Percentiles rank a stretch among this genome's conserved stretches.
Evolutionary conservation across 1,140 invertebrate genomes (phyloP).

Genomic region (Oncopeltus fasciatus): DNA sequence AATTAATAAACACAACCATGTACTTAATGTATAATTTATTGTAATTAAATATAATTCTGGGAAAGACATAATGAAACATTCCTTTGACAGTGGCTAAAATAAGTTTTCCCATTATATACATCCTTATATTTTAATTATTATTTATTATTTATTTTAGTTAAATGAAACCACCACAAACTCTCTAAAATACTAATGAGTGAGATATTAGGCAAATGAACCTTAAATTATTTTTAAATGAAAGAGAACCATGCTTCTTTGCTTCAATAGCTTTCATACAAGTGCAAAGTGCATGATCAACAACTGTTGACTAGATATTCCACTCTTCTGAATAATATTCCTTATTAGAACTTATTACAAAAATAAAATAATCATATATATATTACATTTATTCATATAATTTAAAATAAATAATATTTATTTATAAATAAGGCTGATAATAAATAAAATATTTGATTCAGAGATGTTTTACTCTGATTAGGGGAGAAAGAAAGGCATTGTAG

Average conservation of each 20-base stretch:
- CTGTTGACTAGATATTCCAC: slow-evolving; percentile 1
- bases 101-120: neutral
- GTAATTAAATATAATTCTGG: neutral
- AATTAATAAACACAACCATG: too few species aligned
- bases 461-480: too few species aligned
- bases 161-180: too few species aligned
- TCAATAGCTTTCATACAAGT: too few species aligned
- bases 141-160: too few species aligned
- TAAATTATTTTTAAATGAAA: too few species aligned
- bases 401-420: neutral
- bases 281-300: too few species aligned
- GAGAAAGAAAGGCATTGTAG: neutral
- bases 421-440: neutral
- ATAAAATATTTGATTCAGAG: neutral
- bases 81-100: neutral
- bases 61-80: neutral
- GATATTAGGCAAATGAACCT: too few species aligned
- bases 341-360: neutral
- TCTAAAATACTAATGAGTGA: too few species aligned
- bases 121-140: neutral
- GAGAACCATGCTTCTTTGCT: too few species aligned
- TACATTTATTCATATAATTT: slow-evolving; percentile 1
- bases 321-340: neutral
- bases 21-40: too few species aligned
- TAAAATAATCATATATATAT: slow-evolving; percentile 1